Percentiles rank a stretch among this genome's conserved stretches.
phyloP scores from a whole-genome alignment of 1,140 invertebrate species.

The Neodiprion fabricii region DNA sequence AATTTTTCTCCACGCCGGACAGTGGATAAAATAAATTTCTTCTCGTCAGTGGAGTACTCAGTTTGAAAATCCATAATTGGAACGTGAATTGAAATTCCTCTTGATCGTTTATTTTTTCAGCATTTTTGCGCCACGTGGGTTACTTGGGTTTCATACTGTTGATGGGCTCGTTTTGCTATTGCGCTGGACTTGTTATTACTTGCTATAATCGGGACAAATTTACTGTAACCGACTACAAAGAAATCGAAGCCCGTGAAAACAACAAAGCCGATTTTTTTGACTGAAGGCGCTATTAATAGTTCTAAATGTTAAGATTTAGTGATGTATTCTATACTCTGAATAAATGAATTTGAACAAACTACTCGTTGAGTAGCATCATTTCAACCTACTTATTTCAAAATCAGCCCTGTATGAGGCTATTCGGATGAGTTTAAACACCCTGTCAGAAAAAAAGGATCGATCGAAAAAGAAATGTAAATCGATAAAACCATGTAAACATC shows the following conservation, averaged over 20 bases:
- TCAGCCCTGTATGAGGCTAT: neutral
- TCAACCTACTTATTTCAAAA: neutral
- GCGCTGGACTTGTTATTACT: conserved; percentile 59
- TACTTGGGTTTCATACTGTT: conserved; percentile 65
- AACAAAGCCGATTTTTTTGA: conserved; percentile 1
- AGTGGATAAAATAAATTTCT: neutral
- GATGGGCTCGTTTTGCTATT: conserved; percentile 62
- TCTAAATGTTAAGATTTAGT: no score
- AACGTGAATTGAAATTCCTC: conserved; percentile 11
- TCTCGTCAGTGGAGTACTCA: neutral
- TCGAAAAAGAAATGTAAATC: no score
- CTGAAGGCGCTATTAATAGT: neutral
- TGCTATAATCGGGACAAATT: conserved; percentile 45
- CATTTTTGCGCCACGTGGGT: conserved; percentile 62
- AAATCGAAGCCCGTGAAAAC: conserved; percentile 18
- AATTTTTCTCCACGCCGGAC: neutral
- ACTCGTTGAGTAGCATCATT: neutral
- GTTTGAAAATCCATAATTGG: neutral
- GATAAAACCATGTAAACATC: no score
- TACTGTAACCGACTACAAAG: conserved; percentile 24
- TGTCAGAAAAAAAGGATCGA: no score
- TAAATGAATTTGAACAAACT: neutral
- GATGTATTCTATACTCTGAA: neutral
- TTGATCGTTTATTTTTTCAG: conserved; percentile 39
- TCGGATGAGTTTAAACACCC: neutral